A percentile compares a stretch with the other conserved stretches of the same genome.
Conservation (phyloP, 2,888 invertebrate species). For the Tyria jacobaeae region DNA sequence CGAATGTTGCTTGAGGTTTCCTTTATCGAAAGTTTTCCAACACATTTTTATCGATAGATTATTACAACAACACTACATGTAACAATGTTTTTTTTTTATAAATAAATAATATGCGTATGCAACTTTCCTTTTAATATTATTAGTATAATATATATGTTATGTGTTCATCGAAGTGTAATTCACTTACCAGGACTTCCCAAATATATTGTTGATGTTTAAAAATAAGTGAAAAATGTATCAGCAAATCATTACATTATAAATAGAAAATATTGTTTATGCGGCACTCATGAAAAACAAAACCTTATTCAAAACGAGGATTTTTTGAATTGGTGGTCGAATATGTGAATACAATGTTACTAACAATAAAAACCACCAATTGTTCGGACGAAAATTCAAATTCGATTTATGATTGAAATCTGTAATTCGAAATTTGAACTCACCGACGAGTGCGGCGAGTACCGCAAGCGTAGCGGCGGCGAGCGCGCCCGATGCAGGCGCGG, state of each 20-base stretch:
- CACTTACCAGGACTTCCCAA: slow-evolving; percentile 8
- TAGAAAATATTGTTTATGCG: slow-evolving; percentile 17
- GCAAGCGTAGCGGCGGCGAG: slow-evolving; percentile 61
- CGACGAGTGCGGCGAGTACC: slow-evolving; percentile 73
- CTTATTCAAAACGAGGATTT: slow-evolving; percentile 3
- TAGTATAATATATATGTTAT: neutral
- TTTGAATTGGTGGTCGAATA: neutral
- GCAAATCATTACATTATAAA: neutral
- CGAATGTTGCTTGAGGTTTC: slow-evolving; percentile 12
- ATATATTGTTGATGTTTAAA: slow-evolving; percentile 5
- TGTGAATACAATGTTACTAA: slow-evolving; percentile 6
- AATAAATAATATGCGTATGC: neutral
- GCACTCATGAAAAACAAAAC: slow-evolving; percentile 18
- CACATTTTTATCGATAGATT: neutral
- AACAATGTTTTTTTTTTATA: neutral
- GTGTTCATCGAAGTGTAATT: neutral
- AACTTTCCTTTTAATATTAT: neutral
- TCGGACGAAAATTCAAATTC: slow-evolving; percentile 20
- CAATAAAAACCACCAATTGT: slow-evolving; percentile 4
- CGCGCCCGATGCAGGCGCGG: slow-evolving; percentile 57
- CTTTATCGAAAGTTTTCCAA: neutral
- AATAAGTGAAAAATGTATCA: slow-evolving; percentile 7
- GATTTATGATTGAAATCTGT: slow-evolving; percentile 16
- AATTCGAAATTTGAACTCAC: slow-evolving; percentile 65
- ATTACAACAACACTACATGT: neutral